These are phyloP conservation scores for Rhinogobius similis DNA, from an alignment of 2,113 vertebrate species.

Conservation along the genomic window DNA sequence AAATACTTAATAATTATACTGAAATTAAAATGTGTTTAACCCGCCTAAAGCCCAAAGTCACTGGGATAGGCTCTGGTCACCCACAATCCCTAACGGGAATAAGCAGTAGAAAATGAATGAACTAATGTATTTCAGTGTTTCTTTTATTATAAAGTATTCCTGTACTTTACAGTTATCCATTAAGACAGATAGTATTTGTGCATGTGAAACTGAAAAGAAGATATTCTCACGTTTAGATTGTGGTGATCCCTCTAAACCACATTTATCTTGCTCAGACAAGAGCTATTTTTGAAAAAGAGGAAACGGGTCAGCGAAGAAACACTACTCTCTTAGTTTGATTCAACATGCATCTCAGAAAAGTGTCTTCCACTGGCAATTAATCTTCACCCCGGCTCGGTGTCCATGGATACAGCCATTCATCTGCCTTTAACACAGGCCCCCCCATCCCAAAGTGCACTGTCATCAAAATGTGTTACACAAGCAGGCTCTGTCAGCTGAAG, in stretches of 20 bases:
- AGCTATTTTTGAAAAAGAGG: constrained; percentile 79
- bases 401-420: constrained; percentile 66
- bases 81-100: too few relatives aligned
- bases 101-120: too few relatives aligned
- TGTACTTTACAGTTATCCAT: background rate
- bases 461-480: constrained; percentile 62
- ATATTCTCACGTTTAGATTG: constrained; percentile 64
- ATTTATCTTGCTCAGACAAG: constrained; percentile 80
- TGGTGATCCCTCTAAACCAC: constrained; percentile 51
- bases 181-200: background rate
- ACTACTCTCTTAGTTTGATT: constrained; percentile 61
- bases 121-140: background rate
- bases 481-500: constrained; percentile 36
- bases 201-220: constrained; percentile 42
- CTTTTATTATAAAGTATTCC: background rate
- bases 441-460: constrained; percentile 64
- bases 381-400: constrained; percentile 62
- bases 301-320: constrained; percentile 77
- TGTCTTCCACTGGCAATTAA: constrained; percentile 70
- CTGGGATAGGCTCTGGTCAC: too few relatives aligned
- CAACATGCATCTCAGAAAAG: constrained; percentile 60
- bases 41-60: too few relatives aligned
- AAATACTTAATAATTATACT: background rate
- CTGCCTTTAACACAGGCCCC: constrained; percentile 51
- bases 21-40: too few relatives aligned